These are phyloP conservation scores for Picathartes gymnocephalus DNA, from an alignment of 2,113 vertebrate species.

Conservation along the genomic window DNA sequence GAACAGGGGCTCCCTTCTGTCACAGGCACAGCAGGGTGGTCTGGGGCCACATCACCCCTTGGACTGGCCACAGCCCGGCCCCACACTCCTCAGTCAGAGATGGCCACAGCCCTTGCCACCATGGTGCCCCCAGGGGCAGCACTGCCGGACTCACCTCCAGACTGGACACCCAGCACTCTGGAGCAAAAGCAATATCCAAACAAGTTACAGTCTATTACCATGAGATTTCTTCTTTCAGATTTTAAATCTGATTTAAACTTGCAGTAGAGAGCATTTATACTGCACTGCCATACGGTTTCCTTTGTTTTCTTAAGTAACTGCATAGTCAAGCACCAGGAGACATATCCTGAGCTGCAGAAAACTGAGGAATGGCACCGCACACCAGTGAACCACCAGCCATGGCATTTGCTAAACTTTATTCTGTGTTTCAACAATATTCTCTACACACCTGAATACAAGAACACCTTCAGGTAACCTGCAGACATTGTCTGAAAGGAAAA, in stretches of 20 bases:
- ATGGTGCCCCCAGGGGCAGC: not conserved
- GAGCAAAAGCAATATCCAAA: not conserved
- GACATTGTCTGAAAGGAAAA: not conserved
- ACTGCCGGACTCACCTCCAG: not conserved
- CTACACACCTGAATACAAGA: not conserved
- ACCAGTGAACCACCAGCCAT: not conserved
- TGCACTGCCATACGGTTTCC: not conserved
- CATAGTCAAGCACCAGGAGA: not conserved
- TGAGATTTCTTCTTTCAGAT: not conserved
- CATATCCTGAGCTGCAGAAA: not conserved
- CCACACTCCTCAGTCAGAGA: not conserved
- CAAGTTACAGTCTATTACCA: not conserved
- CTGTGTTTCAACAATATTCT: not conserved
- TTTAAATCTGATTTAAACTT: not conserved
- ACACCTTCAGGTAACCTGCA: not conserved
- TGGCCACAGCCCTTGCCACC: not conserved
- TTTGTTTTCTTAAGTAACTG: not conserved
- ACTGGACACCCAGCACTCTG: accelerated
- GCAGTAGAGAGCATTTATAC: not conserved
- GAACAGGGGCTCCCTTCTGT: not conserved
- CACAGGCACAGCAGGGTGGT: not conserved
- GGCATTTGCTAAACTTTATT: not conserved
- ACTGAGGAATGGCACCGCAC: not conserved
- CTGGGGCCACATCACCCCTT: not conserved
- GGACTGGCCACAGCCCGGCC: not conserved